Conservation (phyloP, 2,888 invertebrate genomes). For the Nephrotoma guestfalica region DNA sequence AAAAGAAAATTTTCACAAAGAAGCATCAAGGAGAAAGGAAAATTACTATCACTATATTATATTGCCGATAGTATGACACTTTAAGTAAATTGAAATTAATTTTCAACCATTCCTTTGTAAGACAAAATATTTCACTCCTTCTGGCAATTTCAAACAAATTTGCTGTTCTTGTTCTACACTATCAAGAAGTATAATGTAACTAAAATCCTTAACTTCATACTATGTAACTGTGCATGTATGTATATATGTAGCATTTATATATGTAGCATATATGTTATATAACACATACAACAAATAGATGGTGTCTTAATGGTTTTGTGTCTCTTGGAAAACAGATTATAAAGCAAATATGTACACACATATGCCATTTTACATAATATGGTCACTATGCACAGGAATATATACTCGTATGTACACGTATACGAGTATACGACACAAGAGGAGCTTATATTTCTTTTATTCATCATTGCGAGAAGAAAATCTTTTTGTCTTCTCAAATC, state of each 20-base stretch:
- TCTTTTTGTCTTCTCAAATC: not conserved
- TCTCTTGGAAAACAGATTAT: not conserved
- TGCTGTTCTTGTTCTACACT: not conserved
- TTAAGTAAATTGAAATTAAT: not conserved
- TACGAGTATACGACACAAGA: not conserved
- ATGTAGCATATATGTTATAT: no score
- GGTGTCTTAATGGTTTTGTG: not conserved
- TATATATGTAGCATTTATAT: no score
- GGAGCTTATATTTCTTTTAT: not conserved
- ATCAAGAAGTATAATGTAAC: not conserved
- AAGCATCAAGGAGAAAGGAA: not conserved
- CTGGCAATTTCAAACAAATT: not conserved
- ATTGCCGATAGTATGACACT: not conserved
- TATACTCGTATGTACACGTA: not conserved
- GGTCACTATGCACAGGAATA: not conserved
- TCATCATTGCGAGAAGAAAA: not conserved
- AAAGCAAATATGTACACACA: not conserved
- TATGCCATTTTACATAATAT: not conserved
- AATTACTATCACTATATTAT: not conserved
- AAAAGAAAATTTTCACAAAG: no score
- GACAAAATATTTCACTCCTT: not conserved
- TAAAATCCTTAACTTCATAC: not conserved
- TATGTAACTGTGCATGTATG: not conserved
- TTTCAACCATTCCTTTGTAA: not conserved
- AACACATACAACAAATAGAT: not conserved